phyloP scores from a whole-genome alignment of 2,113 vertebrate genomes.

The Zosterops hypoxanthus region DNA sequence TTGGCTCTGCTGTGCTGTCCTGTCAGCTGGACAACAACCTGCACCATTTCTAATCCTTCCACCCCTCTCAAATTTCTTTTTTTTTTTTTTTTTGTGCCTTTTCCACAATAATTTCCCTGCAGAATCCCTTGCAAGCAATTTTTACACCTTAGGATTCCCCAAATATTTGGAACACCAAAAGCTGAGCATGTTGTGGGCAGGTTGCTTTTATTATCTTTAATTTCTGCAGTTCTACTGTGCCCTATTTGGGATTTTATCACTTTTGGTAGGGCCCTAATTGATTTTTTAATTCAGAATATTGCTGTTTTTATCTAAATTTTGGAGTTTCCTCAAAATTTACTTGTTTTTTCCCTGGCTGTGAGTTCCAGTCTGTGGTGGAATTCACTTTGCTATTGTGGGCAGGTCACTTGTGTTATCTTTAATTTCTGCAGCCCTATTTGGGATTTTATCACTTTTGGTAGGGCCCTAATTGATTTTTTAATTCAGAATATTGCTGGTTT shows the following conservation, averaged over 20 bases:
- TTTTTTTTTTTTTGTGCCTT: background rate
- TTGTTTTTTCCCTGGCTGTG: background rate
- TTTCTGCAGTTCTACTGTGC: background rate
- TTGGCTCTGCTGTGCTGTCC: background rate
- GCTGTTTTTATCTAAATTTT: background rate
- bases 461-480: background rate
- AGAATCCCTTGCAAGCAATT: background rate
- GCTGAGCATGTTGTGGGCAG: fast-evolving
- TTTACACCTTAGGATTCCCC: background rate
- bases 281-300: background rate
- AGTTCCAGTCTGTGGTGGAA: background rate
- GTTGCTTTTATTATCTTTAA: background rate
- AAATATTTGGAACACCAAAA: background rate
- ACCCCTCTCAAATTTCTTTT: background rate
- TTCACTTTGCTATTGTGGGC: background rate
- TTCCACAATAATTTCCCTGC: background rate
- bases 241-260: fast-evolving
- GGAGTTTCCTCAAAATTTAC: background rate
- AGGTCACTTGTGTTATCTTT: background rate
- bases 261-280: background rate
- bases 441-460: background rate
- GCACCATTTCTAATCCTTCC: background rate
- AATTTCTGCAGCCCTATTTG: background rate
- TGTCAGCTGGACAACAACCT: background rate
- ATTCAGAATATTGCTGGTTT: background rate